Percentiles rank a stretch among this genome's conserved stretches.
phyloP scores from a whole-genome alignment of 2,797 vertebrate species.

The Falco rusticolus region DNA sequence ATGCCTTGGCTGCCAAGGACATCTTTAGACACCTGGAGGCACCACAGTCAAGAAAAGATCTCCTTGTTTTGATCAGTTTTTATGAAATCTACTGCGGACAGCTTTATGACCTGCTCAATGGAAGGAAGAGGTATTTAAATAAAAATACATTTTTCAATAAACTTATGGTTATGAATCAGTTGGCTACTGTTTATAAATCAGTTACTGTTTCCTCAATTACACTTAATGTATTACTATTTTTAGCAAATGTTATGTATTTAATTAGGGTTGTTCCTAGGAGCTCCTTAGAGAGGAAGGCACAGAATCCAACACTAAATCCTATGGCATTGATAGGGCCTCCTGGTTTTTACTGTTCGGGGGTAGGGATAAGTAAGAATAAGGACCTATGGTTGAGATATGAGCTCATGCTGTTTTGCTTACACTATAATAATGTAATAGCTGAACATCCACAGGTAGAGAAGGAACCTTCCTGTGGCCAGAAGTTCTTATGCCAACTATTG shows the following conservation, averaged over 20 bases:
- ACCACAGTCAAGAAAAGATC: constrained; percentile 58
- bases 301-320: background rate
- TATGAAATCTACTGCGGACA: constrained; percentile 96
- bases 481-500: background rate
- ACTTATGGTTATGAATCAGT: background rate
- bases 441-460: background rate
- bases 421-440: background rate
- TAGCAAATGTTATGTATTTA: background rate
- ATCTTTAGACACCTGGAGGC: constrained; percentile 85
- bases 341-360: background rate
- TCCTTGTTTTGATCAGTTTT: constrained; percentile 88
- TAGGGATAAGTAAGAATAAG: background rate
- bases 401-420: background rate
- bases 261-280: background rate
- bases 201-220: background rate
- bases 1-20: constrained; percentile 86
- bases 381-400: background rate
- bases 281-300: background rate
- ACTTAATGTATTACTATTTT: background rate
- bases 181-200: background rate
- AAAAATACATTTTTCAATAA: background rate
- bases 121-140: constrained; percentile 85
- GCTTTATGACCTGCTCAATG: constrained; percentile 89
- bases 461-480: background rate
- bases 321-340: background rate